These are phyloP conservation scores for Cheirogaleus medius DNA, from an alignment of 2,113 vertebrate species.

Conservation along the genomic window DNA sequence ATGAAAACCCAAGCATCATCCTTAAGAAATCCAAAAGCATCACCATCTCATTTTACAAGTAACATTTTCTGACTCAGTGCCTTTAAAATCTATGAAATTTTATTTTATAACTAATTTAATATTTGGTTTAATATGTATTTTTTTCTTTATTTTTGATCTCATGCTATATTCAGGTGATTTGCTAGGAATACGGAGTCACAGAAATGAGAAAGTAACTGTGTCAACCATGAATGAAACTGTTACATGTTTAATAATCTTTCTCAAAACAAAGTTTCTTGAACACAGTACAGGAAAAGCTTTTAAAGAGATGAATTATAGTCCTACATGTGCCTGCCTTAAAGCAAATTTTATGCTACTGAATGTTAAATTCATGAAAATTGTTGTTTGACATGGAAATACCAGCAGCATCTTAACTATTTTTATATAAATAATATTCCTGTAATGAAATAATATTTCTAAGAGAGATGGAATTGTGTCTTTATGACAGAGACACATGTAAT, in stretches of 20 bases:
- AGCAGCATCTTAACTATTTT: constrained; percentile 31
- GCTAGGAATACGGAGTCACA: background rate
- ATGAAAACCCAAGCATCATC: too few relatives aligned
- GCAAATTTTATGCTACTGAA: constrained; percentile 41
- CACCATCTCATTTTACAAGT: background rate
- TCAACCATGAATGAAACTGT: background rate
- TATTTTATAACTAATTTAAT: background rate
- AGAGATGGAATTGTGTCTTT: constrained; percentile 59
- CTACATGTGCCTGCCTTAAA: background rate
- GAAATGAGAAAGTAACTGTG: background rate
- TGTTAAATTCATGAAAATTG: constrained; percentile 65
- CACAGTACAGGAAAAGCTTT: background rate
- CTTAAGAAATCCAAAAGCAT: too few relatives aligned
- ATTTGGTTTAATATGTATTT: background rate
- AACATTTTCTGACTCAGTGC: background rate
- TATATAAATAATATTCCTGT: constrained; percentile 51
- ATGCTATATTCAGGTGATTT: background rate
- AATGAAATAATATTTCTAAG: constrained; percentile 72
- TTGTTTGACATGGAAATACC: constrained; percentile 52
- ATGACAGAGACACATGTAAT: constrained; percentile 71
- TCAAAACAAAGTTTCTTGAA: constrained; percentile 56
- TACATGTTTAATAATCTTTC: constrained; percentile 35
- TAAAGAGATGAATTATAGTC: constrained; percentile 38
- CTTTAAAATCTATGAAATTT: background rate
- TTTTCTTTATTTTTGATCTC: background rate